Conservation (phyloP, 1,140 invertebrate genomes). For the Cotesia typhae region DNA sequence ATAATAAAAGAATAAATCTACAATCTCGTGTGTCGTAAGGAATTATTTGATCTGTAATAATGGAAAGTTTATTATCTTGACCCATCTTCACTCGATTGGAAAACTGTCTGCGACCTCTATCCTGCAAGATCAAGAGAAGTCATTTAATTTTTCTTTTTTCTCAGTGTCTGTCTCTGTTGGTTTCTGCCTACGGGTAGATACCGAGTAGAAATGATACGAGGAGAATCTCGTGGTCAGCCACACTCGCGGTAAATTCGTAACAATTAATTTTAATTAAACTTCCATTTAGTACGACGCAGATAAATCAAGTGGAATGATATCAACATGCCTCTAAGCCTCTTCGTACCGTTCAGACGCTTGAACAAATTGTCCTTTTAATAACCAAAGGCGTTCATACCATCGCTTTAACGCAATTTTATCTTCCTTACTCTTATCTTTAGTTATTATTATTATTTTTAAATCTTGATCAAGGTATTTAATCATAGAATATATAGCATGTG, state of each 20-base stretch:
- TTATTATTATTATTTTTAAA: not conserved
- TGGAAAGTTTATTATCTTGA: constrained; percentile 15
- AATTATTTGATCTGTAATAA: not conserved
- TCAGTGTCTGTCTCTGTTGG: not conserved
- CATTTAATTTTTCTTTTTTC: not conserved
- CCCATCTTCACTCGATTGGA: constrained; percentile 2
- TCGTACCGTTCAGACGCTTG: constrained; percentile 5
- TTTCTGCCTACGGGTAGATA: not conserved
- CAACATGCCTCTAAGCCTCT: constrained; percentile 11
- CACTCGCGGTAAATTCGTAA: constrained; percentile 39
- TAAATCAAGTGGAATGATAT: constrained; percentile 32
- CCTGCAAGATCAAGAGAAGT: not conserved
- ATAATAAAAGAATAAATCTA: not conserved
- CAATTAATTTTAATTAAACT: constrained; percentile 42
- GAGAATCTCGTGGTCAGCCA: constrained; percentile 22
- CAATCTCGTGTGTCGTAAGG: constrained; percentile 8
- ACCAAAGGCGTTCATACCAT: constrained; percentile 13
- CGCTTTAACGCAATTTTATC: constrained; percentile 1
- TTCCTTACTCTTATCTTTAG: not conserved
- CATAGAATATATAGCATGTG: not conserved
- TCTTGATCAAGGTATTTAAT: not conserved
- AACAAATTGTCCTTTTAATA: constrained; percentile 23
- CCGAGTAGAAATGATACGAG: not conserved
- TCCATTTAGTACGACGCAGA: constrained; percentile 25
- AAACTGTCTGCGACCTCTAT: constrained; percentile 9